Conservation (phyloP, 1,140 invertebrate species). For the Drosophila serrata region DNA sequence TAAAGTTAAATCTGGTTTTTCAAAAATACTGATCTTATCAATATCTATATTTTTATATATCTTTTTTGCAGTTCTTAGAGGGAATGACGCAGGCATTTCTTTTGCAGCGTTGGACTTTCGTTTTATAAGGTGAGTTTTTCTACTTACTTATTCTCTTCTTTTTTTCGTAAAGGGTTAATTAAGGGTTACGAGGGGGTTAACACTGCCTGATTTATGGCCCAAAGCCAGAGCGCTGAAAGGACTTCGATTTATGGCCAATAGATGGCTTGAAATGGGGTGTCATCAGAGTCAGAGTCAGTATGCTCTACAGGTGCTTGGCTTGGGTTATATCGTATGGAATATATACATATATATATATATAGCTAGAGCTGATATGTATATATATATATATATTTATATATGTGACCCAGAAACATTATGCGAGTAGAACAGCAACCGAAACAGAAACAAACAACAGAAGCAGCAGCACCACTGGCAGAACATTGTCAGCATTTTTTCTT, state of each 20-base stretch:
- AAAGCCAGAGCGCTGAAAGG: slow-evolving; percentile 3
- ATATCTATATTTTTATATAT: slow-evolving; percentile 25
- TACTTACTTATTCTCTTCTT: background rate
- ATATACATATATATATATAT: slow-evolving; percentile 29
- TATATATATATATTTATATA: slow-evolving; percentile 17
- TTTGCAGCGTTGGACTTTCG: slow-evolving; percentile 85
- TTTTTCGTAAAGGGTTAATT: background rate
- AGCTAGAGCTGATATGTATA: slow-evolving; percentile 8
- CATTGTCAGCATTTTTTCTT: slow-evolving; percentile 69
- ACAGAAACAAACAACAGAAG: slow-evolving; percentile 43
- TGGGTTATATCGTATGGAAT: background rate
- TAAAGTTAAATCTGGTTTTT: no score
- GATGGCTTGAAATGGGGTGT: background rate
- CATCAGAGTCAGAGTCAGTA: background rate
- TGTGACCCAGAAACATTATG: slow-evolving; percentile 80
- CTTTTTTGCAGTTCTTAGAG: slow-evolving; percentile 76
- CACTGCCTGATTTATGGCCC: slow-evolving; percentile 1
- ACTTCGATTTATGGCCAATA: slow-evolving; percentile 29
- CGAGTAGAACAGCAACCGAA: slow-evolving; percentile 54
- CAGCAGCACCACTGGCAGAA: slow-evolving; percentile 39
- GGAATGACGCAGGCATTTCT: slow-evolving; percentile 85
- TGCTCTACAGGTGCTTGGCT: slow-evolving; percentile 21
- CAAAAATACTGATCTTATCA: slow-evolving; percentile 7
- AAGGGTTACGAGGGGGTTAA: background rate
- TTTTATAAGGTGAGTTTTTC: slow-evolving; percentile 83